Conservation (phyloP, 2,113 vertebrate genomes). For the Rhinichthys klamathensis region DNA sequence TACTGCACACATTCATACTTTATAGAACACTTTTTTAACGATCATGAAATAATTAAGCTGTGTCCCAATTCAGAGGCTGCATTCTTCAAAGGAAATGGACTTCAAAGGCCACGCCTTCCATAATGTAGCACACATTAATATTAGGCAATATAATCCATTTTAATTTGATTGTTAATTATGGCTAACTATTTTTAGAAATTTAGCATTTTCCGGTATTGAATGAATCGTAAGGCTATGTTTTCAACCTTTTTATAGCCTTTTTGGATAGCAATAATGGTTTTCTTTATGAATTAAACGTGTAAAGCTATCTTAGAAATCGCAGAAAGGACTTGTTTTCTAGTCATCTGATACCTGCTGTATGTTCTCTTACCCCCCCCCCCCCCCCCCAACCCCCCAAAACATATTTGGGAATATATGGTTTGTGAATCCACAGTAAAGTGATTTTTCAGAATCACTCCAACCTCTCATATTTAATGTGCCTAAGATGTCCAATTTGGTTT, state of each 20-base stretch:
- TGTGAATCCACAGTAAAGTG: constrained; percentile 21
- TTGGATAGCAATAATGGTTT: background rate
- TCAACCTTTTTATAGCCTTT: too few relatives aligned
- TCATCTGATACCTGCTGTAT: background rate
- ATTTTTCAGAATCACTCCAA: constrained; percentile 41
- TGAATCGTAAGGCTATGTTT: too few relatives aligned
- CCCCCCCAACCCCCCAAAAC: background rate
- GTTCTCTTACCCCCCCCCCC: background rate
- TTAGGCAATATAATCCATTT: too few relatives aligned
- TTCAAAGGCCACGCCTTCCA: too few relatives aligned
- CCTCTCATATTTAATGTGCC: constrained; percentile 30
- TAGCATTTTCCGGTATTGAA: background rate
- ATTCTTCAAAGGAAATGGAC: too few relatives aligned
- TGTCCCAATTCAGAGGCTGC: too few relatives aligned
- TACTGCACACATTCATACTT: too few relatives aligned
- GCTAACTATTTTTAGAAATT: background rate
- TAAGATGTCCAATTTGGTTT: constrained; percentile 48
- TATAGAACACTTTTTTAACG: too few relatives aligned
- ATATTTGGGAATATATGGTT: constrained; percentile 6
- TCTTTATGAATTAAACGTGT: background rate
- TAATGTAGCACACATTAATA: too few relatives aligned
- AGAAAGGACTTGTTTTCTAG: background rate
- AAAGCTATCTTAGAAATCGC: background rate
- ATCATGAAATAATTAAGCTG: too few relatives aligned
- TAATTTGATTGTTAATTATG: background rate